Evolutionary conservation across 1,140 invertebrate genomes (phyloP).

Genomic region (Mya arenaria): DNA sequence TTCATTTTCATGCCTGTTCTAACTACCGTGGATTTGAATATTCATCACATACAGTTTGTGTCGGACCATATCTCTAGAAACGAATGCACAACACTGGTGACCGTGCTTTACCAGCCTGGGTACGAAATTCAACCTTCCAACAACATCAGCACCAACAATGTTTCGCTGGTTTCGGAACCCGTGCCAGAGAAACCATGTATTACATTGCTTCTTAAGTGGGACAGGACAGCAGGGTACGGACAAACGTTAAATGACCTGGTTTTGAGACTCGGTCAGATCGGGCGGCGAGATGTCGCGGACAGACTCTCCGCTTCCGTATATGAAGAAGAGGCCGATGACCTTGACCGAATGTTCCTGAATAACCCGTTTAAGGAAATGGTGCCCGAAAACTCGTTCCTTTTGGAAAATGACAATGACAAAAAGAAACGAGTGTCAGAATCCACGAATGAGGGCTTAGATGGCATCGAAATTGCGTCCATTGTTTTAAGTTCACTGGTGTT

Average conservation of each 20-base stretch:
- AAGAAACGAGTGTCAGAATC: not conserved
- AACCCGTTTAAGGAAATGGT: slow-evolving; percentile 67
- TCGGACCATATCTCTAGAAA: slow-evolving; percentile 63
- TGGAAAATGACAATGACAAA: slow-evolving; percentile 45
- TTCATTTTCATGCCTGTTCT: too few species aligned
- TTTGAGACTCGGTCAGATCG: slow-evolving; percentile 68
- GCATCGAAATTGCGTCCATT: slow-evolving; percentile 26
- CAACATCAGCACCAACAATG: slow-evolving; percentile 23
- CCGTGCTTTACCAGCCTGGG: slow-evolving; percentile 63
- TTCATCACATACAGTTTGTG: slow-evolving; percentile 69
- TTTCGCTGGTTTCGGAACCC: too few species aligned
- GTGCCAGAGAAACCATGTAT: slow-evolving; percentile 62
- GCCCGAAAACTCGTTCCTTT: slow-evolving; percentile 54
- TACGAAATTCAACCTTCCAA: slow-evolving; percentile 44
- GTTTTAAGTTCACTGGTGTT: slow-evolving; percentile 13
- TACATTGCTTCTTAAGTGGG: slow-evolving; percentile 64
- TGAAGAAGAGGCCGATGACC: slow-evolving; percentile 63
- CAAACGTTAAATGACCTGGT: slow-evolving; percentile 70
- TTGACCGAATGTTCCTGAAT: slow-evolving; percentile 64
- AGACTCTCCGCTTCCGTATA: slow-evolving; percentile 68
- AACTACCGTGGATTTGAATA: slow-evolving; percentile 71
- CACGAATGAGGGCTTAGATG: not conserved
- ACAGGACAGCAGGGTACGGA: slow-evolving; percentile 61
- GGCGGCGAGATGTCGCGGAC: slow-evolving; percentile 62
- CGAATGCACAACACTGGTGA: slow-evolving; percentile 64